Conservation (phyloP, 1,140 invertebrate species). For the Tachypleus tridentatus region DNA sequence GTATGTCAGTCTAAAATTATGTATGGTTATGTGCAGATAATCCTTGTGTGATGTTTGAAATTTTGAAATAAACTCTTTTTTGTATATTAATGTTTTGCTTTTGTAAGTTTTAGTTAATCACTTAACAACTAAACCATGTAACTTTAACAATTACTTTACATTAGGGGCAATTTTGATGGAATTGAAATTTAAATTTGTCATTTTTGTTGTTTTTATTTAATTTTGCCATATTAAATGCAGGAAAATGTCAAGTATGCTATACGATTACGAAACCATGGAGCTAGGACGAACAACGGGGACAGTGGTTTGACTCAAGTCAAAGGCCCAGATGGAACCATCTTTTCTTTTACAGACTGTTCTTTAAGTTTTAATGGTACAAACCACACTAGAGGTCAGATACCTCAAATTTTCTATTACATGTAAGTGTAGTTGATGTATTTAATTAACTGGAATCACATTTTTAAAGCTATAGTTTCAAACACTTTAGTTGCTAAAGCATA, state of each 20-base stretch:
- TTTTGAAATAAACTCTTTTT: too few relatives aligned
- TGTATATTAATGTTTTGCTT: background rate
- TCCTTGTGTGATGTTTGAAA: too few relatives aligned
- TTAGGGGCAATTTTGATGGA: too few relatives aligned
- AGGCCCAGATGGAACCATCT: slow-evolving; percentile 82
- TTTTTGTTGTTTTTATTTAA: too few relatives aligned
- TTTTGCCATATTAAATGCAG: slow-evolving; percentile 31
- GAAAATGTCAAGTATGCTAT: slow-evolving; percentile 82
- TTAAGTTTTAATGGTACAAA: slow-evolving; percentile 92
- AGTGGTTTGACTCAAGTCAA: slow-evolving; percentile 67
- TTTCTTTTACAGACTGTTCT: slow-evolving; percentile 82
- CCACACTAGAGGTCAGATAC: slow-evolving; percentile 83
- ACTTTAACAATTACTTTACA: too few relatives aligned
- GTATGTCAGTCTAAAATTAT: too few relatives aligned
- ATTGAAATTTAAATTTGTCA: too few relatives aligned
- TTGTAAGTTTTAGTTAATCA: background rate
- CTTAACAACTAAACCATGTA: too few relatives aligned
- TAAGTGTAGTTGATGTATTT: background rate
- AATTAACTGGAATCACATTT: slow-evolving; percentile 32
- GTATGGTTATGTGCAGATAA: too few relatives aligned
- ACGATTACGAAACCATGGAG: slow-evolving; percentile 77
- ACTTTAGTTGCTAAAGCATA: too few relatives aligned
- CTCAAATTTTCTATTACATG: slow-evolving; percentile 81
- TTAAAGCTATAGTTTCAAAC: too few relatives aligned
- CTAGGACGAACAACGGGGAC: slow-evolving; percentile 83